Evolutionary conservation across 2,888 invertebrate genomes (phyloP).

Genomic region (Cosmia trapezina): DNA sequence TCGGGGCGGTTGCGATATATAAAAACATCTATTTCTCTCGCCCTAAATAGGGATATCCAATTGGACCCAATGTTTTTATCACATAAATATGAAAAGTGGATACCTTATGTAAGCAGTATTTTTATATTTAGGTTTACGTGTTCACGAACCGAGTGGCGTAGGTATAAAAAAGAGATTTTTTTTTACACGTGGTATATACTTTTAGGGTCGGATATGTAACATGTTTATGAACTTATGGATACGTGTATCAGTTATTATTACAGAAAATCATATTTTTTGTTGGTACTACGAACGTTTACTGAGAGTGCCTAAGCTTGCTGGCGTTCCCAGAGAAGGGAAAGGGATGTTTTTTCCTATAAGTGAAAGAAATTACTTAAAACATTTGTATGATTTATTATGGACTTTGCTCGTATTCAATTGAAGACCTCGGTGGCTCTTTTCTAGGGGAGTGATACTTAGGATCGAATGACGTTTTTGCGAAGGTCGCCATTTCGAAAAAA

Average conservation of each 20-base stretch:
- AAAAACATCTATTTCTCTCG: conserved; percentile 60
- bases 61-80: conserved; percentile 69
- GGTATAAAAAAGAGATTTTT: conserved; percentile 63
- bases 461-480: too few relatives aligned
- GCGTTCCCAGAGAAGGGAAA: too few relatives aligned
- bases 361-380: background rate
- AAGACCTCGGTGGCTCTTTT: background rate
- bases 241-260: conserved; percentile 55
- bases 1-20: conserved; percentile 40
- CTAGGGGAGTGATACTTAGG: too few relatives aligned
- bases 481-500: too few relatives aligned
- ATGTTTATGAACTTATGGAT: conserved; percentile 58
- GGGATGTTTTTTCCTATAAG: conserved; percentile 11
- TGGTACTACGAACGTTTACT: conserved; percentile 14
- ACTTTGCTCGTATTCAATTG: background rate
- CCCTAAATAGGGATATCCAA: conserved; percentile 64
- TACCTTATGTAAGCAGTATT: conserved; percentile 63
- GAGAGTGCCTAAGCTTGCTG: conserved; percentile 7
- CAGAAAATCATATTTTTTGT: conserved; percentile 51
- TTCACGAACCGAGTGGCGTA: conserved; percentile 52
- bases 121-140: conserved; percentile 62
- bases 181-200: conserved; percentile 54
- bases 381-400: background rate
- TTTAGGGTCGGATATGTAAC: conserved; percentile 46
- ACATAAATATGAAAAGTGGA: conserved; percentile 67